Conservation (phyloP, 2,888 invertebrate species). For the Epinotia nisella region DNA sequence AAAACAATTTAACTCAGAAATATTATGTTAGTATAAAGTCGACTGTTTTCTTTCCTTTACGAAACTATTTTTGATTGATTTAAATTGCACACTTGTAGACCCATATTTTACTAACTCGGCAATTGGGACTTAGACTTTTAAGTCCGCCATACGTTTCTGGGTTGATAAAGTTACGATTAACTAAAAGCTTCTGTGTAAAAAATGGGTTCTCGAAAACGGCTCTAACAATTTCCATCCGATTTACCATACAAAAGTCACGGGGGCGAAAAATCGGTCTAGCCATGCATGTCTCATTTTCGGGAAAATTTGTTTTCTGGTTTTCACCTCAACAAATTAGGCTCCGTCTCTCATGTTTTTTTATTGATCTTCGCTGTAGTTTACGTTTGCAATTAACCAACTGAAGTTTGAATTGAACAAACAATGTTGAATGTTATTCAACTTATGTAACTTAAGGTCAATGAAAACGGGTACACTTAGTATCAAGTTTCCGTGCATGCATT, state of each 20-base stretch:
- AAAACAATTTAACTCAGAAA: background rate
- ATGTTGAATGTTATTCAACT: too few species aligned
- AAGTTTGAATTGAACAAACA: background rate
- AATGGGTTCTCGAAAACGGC: too few species aligned
- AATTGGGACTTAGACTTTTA: too few species aligned
- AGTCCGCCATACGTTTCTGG: background rate
- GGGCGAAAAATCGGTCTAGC: too few species aligned
- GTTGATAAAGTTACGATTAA: background rate
- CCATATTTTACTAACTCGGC: too few species aligned
- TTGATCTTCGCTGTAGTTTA: background rate
- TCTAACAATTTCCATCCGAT: too few species aligned
- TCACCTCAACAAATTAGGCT: too few species aligned
- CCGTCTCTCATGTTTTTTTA: background rate
- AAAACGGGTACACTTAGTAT: too few species aligned
- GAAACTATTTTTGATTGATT: background rate
- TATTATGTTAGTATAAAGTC: background rate
- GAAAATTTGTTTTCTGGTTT: too few species aligned
- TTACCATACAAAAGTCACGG: too few species aligned
- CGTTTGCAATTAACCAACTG: background rate
- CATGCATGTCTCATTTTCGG: too few species aligned
- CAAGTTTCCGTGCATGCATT: background rate
- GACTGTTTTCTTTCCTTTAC: background rate
- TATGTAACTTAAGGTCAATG: too few species aligned
- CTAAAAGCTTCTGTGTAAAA: background rate
- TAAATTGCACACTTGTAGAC: background rate